phyloP scores from a whole-genome alignment of 2,797 vertebrate genomes.

The Acipenser oxyrinchus region DNA sequence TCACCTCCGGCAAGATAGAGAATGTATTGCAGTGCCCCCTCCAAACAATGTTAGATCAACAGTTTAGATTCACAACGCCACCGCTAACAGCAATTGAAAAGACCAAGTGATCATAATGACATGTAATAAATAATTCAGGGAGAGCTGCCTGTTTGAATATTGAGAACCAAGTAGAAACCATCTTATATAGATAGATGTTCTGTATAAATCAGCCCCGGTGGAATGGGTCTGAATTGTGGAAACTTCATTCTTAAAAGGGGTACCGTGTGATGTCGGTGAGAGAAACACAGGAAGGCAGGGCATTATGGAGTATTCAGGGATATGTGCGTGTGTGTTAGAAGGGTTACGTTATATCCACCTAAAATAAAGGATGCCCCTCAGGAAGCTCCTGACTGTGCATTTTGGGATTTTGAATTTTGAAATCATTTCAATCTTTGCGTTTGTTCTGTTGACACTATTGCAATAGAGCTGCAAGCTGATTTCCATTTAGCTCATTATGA shows the following conservation, averaged over 20 bases:
- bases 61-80: slow-evolving; percentile 30
- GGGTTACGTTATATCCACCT: no score
- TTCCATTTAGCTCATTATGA: no score
- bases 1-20: slow-evolving; percentile 28
- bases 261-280: background rate
- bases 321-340: no score
- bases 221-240: slow-evolving; percentile 23
- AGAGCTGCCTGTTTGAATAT: slow-evolving; percentile 18
- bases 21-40: slow-evolving; percentile 21
- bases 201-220: slow-evolving; percentile 31
- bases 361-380: no score
- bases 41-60: slow-evolving; percentile 23
- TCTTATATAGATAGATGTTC: slow-evolving; percentile 25
- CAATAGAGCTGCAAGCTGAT: no score
- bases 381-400: no score
- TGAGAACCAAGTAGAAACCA: slow-evolving; percentile 26
- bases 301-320: no score
- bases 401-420: no score
- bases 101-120: slow-evolving; percentile 34
- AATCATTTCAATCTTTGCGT: no score
- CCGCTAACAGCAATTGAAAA: slow-evolving; percentile 20
- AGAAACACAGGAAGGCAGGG: no score
- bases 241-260: slow-evolving; percentile 7
- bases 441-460: no score
- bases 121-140: slow-evolving; percentile 37